Base-by-base conservation (phyloP, 2,888 invertebrate species). In the Melanotus villosus region DNA sequence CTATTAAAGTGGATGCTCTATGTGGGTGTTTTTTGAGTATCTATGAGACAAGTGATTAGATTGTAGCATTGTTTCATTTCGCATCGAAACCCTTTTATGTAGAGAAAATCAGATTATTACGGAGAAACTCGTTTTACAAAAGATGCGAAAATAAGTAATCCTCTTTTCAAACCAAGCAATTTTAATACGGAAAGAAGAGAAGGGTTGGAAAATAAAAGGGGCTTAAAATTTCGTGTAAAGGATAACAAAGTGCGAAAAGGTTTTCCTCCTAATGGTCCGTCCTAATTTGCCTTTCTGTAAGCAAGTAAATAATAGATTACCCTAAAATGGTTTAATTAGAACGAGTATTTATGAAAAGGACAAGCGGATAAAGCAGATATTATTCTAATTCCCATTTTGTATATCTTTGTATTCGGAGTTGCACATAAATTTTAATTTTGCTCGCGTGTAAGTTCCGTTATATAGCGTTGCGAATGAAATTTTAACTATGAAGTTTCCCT, bases 161-260 rank as follows among this genome's bases (percentile, higher is more conserved):
- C 45, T 65, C 45, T 57, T 57, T 54, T 54, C 52, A 57, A 65
- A 57, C 43, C 45, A 34, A 57, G 71, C 67, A 68, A 71, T 71
- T 74, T 74, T 74, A 71, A 73, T 74, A 68, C 69, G 58, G 66
- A 68, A 63, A 65, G 64, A 50, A 68, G 47, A 71, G 68, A 71
- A 70, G 72, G 68, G 71, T 73, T 71, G 67, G 73, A 71, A 70
- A 70, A 74, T 73, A 70, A 71, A 69, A 56, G 65, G 71, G 71
- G 57, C 70, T 74, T 74, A 72, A 73, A 73, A 45, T 74, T 74
- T 73, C 71, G 71, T 74, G 71, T 62, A 65, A 71, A 74, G 64
- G 71, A 71, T 74, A 73, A 74, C 69, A 70, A 68, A 70, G 71
- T 71, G 67, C 64, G 67, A 63, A 70, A 74, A 74, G 71, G 73